A percentile compares a stretch with the other conserved stretches of the same genome.
These are phyloP conservation scores for Sebastes hubbsi DNA, from an alignment of 2,797 vertebrate species.

Conservation along the genomic window DNA sequence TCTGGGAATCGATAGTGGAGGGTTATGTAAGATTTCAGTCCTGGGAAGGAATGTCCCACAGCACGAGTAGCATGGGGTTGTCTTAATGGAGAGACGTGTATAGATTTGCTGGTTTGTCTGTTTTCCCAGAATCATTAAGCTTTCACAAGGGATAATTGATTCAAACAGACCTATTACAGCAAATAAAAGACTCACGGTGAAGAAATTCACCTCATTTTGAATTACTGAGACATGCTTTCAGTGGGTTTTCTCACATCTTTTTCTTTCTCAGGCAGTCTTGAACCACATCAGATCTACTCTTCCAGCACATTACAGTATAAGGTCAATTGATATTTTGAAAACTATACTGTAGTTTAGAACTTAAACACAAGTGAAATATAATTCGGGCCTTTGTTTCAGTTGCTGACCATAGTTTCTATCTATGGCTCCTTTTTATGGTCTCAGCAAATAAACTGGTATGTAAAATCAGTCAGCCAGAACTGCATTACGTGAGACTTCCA, in stretches of 20 bases:
- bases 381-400: constrained; percentile 25
- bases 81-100: constrained; percentile 7
- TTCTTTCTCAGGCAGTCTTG: neutral
- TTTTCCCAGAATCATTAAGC: constrained; percentile 23
- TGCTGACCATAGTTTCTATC: constrained; percentile 28
- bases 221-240: neutral
- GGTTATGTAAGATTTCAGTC: constrained; percentile 39
- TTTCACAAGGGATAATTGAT: constrained; percentile 6
- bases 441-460: constrained; percentile 46
- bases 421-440: constrained; percentile 40
- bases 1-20: constrained; percentile 31
- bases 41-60: constrained; percentile 22
- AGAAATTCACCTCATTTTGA: neutral
- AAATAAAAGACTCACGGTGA: neutral
- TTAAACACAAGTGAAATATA: constrained; percentile 32
- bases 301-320: neutral
- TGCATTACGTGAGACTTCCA: constrained; percentile 26
- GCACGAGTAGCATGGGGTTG: neutral
- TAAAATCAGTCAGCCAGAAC: constrained; percentile 48
- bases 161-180: neutral
- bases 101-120: constrained; percentile 14
- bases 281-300: neutral
- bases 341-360: constrained; percentile 5
- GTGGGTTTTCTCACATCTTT: neutral
- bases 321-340: constrained; percentile 15